Conservation (phyloP, 2,797 vertebrate genomes). For the Euthynnus affinis region DNA sequence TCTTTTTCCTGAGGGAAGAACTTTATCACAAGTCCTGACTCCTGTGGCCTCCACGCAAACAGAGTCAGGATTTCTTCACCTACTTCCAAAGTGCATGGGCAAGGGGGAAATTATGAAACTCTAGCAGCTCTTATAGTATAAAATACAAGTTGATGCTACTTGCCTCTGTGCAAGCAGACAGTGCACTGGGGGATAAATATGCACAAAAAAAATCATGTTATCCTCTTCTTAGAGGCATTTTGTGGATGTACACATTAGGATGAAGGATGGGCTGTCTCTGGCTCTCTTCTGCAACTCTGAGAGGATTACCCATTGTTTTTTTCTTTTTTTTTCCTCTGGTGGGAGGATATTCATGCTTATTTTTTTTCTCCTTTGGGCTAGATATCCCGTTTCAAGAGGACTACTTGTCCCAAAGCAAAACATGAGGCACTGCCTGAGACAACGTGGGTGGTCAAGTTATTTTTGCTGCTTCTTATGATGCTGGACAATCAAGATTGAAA, state of each 20-base stretch:
- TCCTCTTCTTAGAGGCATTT: conserved; percentile 49
- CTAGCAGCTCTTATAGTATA: neutral
- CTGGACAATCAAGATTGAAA: conserved; percentile 35
- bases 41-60: conserved; percentile 27
- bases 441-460: conserved; percentile 61
- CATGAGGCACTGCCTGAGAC: conserved; percentile 41
- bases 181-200: conserved; percentile 44
- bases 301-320: conserved; percentile 65
- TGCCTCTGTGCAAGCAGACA: conserved; percentile 35
- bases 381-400: conserved; percentile 47
- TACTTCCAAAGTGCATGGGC: neutral
- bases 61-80: neutral
- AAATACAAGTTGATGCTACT: neutral
- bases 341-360: conserved; percentile 53
- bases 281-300: conserved; percentile 59
- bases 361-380: conserved; percentile 13
- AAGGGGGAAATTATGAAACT: neutral
- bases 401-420: conserved; percentile 48
- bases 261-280: conserved; percentile 47
- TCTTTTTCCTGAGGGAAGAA: neutral
- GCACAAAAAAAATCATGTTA: conserved; percentile 48
- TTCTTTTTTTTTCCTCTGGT: conserved; percentile 28
- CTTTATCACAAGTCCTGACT: conserved; percentile 9
- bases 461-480: conserved; percentile 27
- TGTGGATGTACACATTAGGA: conserved; percentile 41